Evolutionary conservation across 2,888 invertebrate species (phyloP).

Genomic region (Plagiodera versicolora): DNA sequence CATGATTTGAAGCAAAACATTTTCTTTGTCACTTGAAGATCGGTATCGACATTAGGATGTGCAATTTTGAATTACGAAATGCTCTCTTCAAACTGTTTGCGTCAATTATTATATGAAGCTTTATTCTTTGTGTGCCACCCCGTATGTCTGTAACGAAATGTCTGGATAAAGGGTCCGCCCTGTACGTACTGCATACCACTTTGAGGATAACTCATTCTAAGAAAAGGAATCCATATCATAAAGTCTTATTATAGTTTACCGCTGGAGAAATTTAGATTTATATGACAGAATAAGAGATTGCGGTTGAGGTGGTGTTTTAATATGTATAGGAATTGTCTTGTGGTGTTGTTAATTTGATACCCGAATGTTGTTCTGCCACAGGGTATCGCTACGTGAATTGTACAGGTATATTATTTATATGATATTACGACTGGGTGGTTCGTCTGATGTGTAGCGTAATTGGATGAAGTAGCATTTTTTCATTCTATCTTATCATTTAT

Average conservation of each 20-base stretch:
- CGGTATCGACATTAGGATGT: too few species aligned
- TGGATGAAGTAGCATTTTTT: too few species aligned
- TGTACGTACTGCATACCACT: slow-evolving; percentile 27
- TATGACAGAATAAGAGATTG: slow-evolving; percentile 40
- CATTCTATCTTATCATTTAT: too few species aligned
- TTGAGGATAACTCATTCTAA: slow-evolving; percentile 49
- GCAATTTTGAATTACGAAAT: too few species aligned
- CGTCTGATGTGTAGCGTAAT: too few species aligned
- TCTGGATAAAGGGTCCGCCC: not conserved
- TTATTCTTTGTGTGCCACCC: too few species aligned
- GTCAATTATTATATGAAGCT: too few species aligned
- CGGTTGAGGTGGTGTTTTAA: slow-evolving; percentile 30
- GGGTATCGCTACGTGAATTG: not conserved
- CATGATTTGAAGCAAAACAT: too few species aligned
- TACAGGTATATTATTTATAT: not conserved
- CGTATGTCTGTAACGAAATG: too few species aligned
- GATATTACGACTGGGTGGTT: too few species aligned
- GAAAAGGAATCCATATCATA: slow-evolving; percentile 48
- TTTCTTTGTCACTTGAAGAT: too few species aligned
- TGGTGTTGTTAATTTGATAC: slow-evolving; percentile 15
- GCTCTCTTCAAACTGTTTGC: too few species aligned
- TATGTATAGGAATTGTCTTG: slow-evolving; percentile 23
- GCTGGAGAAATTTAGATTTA: slow-evolving; percentile 50
- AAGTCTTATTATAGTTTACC: slow-evolving; percentile 48
- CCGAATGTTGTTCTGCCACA: slow-evolving; percentile 30